Evolutionary conservation across 2,888 invertebrate species (phyloP).

Genomic region (Fragum whitleyi): DNA sequence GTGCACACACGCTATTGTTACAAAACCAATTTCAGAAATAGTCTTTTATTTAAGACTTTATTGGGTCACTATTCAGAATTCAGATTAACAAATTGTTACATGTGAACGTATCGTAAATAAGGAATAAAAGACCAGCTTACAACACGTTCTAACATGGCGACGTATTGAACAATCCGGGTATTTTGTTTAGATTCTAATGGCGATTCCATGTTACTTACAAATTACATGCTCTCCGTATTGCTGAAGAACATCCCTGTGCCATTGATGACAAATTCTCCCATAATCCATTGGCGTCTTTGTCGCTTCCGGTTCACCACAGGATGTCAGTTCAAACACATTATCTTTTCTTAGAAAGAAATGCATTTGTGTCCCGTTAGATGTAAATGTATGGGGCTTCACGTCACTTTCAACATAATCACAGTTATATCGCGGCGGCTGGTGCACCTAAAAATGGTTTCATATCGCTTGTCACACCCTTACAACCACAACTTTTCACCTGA

Average conservation of each 20-base stretch:
- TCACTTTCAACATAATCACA: too few species aligned
- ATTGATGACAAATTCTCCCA: constrained; percentile 1
- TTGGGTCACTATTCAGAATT: not conserved
- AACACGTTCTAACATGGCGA: not conserved
- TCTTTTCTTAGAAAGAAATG: not conserved
- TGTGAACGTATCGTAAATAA: not conserved
- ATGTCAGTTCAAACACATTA: not conserved
- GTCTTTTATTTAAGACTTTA: too few species aligned
- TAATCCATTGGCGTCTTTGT: not conserved
- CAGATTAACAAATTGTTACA: not conserved
- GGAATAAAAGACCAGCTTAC: not conserved
- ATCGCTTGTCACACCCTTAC: too few species aligned
- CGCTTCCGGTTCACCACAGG: not conserved
- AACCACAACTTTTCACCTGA: too few species aligned
- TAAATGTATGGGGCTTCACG: too few species aligned
- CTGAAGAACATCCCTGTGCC: not conserved
- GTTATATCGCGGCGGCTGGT: too few species aligned
- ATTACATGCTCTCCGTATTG: not conserved
- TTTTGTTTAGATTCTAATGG: not conserved
- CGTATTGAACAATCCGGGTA: constrained; percentile 2
- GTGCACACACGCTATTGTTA: too few species aligned
- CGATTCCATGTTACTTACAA: not conserved
- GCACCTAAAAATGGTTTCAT: too few species aligned
- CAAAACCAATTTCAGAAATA: too few species aligned
- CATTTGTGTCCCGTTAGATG: too few species aligned